These are phyloP conservation scores for Chironomus riparius DNA, from an alignment of 2,888 invertebrate genomes.

Conservation along the genomic window DNA sequence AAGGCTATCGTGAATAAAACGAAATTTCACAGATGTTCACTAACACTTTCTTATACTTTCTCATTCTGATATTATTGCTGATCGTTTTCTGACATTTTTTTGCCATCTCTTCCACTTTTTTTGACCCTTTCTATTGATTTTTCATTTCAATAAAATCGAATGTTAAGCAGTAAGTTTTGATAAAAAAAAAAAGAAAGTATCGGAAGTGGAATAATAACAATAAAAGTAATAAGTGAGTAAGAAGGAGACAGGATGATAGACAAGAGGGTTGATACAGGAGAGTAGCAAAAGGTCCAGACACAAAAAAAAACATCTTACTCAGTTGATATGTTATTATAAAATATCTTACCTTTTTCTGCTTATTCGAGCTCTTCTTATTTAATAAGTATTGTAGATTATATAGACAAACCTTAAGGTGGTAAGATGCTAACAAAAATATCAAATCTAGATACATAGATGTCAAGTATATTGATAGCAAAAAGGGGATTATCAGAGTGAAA, in stretches of 20 bases:
- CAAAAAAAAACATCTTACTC: no score
- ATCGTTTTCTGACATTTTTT: background rate
- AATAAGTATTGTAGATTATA: no score
- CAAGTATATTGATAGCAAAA: no score
- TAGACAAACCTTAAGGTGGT: no score
- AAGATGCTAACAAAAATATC: no score
- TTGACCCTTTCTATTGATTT: slow-evolving; percentile 3
- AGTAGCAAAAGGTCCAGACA: no score
- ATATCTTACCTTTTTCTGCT: no score
- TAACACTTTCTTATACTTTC: background rate
- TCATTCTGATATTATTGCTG: background rate
- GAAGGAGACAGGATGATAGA: background rate
- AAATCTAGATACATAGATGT: no score
- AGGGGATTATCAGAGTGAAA: no score
- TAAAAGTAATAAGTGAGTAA: background rate
- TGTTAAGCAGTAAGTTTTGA: background rate
- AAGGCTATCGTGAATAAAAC: background rate
- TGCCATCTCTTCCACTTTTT: background rate
- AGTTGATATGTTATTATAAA: no score
- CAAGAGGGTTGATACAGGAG: background rate
- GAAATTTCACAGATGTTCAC: background rate
- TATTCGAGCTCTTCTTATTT: no score
- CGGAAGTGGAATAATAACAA: background rate
- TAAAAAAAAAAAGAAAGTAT: background rate
- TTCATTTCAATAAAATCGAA: slow-evolving; percentile 1